Conservation (phyloP, 2,888 invertebrate species). For the Lysandra coridon region DNA sequence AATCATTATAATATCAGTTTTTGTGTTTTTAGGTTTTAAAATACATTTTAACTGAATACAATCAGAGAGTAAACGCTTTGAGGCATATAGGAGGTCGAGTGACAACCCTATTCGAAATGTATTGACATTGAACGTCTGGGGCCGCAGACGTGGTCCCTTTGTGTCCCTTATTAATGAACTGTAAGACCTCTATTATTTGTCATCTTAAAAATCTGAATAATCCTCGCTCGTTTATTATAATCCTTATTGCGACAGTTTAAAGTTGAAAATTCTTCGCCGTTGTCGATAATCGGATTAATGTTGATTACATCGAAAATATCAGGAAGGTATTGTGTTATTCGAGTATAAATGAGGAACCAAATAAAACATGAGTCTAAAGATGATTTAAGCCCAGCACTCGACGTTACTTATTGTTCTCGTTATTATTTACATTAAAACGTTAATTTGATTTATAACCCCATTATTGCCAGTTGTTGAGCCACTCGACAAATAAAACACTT, state of each 20-base stretch:
- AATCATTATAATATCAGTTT: no score
- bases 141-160: slow-evolving; percentile 53
- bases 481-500: neutral
- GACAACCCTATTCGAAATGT: slow-evolving; percentile 53
- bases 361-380: slow-evolving; percentile 25
- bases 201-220: slow-evolving; percentile 41
- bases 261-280: slow-evolving; percentile 23
- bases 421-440: slow-evolving; percentile 27
- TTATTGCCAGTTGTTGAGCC: slow-evolving; percentile 5
- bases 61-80: no score
- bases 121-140: slow-evolving; percentile 47
- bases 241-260: slow-evolving; percentile 27
- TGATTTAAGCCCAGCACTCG: slow-evolving; percentile 24
- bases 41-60: no score
- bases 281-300: slow-evolving; percentile 40
- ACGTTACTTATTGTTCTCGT: slow-evolving; percentile 27
- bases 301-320: slow-evolving; percentile 37
- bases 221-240: neutral
- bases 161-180: slow-evolving; percentile 56
- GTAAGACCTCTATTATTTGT: slow-evolving; percentile 50
- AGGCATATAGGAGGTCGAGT: slow-evolving; percentile 39
- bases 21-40: no score
- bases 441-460: slow-evolving; percentile 22
- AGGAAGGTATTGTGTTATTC: slow-evolving; percentile 34
- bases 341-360: slow-evolving; percentile 34